Base-by-base conservation (phyloP, 2,888 invertebrate genomes). In the Gryllus longicercus region DNA sequence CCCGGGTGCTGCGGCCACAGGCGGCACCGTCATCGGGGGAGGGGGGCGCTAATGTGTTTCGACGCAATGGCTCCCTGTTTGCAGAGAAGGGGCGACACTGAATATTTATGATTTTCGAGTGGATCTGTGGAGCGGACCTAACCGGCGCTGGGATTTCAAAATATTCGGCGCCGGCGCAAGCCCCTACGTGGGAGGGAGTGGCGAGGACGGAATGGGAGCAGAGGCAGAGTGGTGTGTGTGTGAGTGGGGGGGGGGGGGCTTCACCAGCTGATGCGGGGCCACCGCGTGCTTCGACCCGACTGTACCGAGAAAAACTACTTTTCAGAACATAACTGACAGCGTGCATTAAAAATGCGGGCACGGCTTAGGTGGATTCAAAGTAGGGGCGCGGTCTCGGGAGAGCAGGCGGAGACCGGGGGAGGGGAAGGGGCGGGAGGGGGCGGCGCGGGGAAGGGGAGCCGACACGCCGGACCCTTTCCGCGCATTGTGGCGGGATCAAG, bases 301-400 rank as follows among this genome's bases (percentile, higher is more conserved):
- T 38, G 38, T 38, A 38, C 38, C 38, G 38, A 38, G 38, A 38
- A 38, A 38, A 38, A 38, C 38, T n/a, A n/a, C 63, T 63, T n/a
- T 63, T 63, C 63, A 63, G 38, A 63, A 14, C 63, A 78, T 25
- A 51, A 51, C 75, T 79, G 81, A 81, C 81, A 81, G 81, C 63
- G 74, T 50, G 81, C 81, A 81, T 81, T 81, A 81, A 80, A 80
- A 81, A 80, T 80, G 78, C 76, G 77, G 76, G 51, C 76, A 76
- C 76, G 80, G 81, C 81, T 81, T 81, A 81, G 74, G 75, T 51
- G 75, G 81, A 81, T 81, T 80, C 81, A 21, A 78, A 76, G 81
- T 38, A 38, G 38, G 38, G 38, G 38, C 63, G 63, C 14, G 38
- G 63, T 63, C 63, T n/a, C 63, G 16, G 63, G n/a, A n/a, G 63